Evolutionary conservation across 2,888 invertebrate genomes (phyloP).

Genomic region (Nezara viridula): DNA sequence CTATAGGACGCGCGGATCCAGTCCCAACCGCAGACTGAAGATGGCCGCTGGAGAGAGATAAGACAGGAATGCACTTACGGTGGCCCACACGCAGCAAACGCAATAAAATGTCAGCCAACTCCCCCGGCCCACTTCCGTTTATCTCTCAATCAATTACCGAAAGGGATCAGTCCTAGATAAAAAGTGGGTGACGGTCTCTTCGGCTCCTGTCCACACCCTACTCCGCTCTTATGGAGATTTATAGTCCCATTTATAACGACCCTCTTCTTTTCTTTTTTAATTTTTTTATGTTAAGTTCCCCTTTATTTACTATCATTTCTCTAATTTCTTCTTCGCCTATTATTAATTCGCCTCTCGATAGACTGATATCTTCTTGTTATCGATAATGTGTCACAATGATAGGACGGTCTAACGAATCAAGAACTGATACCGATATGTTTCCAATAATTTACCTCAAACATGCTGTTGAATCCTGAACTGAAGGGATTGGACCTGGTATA

Average conservation of each 20-base stretch:
- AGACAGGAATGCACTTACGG: conserved; percentile 54
- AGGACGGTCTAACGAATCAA: not conserved
- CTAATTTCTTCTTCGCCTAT: conserved; percentile 12
- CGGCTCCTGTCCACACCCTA: conserved; percentile 48
- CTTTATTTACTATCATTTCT: conserved; percentile 8
- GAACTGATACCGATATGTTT: not conserved
- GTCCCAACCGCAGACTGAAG: conserved; percentile 35
- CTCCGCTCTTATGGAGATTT: conserved; percentile 11
- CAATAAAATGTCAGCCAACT: conserved; percentile 51
- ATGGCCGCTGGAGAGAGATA: conserved; percentile 43
- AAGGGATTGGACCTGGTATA: not conserved
- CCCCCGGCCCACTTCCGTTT: conserved; percentile 53
- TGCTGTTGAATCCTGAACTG: not conserved
- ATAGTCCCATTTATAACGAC: conserved; percentile 35
- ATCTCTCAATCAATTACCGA: conserved; percentile 52
- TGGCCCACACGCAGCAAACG: conserved; percentile 54
- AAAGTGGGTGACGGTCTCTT: conserved; percentile 35
- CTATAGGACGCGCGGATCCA: not conserved
- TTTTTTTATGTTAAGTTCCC: not conserved
- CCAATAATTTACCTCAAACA: not conserved
- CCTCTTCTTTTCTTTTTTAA: not conserved
- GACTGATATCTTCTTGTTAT: not conserved
- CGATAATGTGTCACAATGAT: not conserved
- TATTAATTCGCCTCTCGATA: not conserved
- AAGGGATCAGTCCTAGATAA: conserved; percentile 46